Evolutionary conservation across 2,113 vertebrate species (phyloP), one percentile per base, ranked within the genome.

Genomic region (Paedocypris sp.): DNA sequence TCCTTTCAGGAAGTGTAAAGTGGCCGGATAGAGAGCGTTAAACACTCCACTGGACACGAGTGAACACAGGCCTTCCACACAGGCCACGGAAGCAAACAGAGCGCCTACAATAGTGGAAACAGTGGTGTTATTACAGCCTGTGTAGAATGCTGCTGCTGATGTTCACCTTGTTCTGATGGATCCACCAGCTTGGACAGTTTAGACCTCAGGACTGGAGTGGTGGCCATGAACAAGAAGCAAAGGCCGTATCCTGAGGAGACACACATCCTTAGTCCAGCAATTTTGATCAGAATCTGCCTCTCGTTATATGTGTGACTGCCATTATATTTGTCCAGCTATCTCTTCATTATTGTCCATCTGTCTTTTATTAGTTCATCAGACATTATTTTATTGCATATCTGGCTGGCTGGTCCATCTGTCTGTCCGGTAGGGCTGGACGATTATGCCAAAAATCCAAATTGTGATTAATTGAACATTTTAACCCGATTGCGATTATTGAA

Each of bases 131-230:
- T n/a, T n/a, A n/a, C n/a, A n/a, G n/a, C n/a, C 35, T 25, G 36
- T 47, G 23, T 28, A 8, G 28, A 0, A n/a, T 8, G n/a, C 19
- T 2, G 18, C 13, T 39, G 10, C 19, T 3, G 5, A 16, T 2
- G 6, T 86, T 85, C 69, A 97, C 93, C 95, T 68, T 94, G 95
- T 13, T 97, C 90, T 0, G 79, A 83, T 10, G 83, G 71, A 0
- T 77, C 74, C 67, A 93, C 92, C 78, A 95, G 58, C 72, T 85
- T 93, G 52, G 95, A 98, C 52, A 98, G 78, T 72, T 96, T 98
- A 57, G 95, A 84, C 71, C 93, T 88, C 68, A 96, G 75, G 45
- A 98, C 78, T 4, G 95, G 93, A 1, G 91, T 94, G 2, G 70
- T 48, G 20, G 85, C 78, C 84, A 95, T 81, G 1, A 87, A 89